phyloP scores from a whole-genome alignment of 2,888 invertebrate species.

The Sesamia inferens region DNA sequence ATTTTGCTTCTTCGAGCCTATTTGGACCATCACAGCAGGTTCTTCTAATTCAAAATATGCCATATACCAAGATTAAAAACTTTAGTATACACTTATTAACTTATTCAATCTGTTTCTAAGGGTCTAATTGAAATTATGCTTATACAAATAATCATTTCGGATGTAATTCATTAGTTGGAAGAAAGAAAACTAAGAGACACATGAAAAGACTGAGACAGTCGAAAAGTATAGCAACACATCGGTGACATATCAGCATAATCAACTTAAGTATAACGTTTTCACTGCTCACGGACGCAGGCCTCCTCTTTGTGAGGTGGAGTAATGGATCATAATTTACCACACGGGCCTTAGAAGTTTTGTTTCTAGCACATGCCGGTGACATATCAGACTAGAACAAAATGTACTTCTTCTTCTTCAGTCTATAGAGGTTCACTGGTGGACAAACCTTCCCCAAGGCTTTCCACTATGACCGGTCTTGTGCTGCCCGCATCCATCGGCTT shows the following conservation, averaged over 20 bases:
- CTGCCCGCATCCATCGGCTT: too few relatives aligned
- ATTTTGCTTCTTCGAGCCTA: too few relatives aligned
- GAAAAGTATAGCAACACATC: background rate
- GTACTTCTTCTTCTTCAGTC: too few relatives aligned
- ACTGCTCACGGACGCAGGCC: background rate
- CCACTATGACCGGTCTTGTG: too few relatives aligned
- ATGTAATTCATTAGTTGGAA: background rate
- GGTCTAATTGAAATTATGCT: background rate
- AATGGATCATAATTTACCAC: background rate
- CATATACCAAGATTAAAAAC: background rate
- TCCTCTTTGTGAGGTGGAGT: background rate
- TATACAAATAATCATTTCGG: background rate
- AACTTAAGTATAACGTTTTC: background rate
- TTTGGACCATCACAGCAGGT: too few relatives aligned
- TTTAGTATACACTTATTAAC: background rate
- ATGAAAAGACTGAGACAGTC: background rate
- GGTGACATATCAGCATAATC: background rate
- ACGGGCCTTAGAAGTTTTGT: background rate
- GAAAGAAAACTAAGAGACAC: too few relatives aligned
- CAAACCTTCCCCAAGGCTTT: too few relatives aligned
- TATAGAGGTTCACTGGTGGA: too few relatives aligned
- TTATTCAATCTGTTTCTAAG: background rate
- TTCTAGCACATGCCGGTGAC: background rate
- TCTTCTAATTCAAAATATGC: too few relatives aligned
- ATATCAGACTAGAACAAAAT: background rate